Base-by-base conservation (phyloP, 2,113 vertebrate genomes). In the Callipepla squamata region DNA sequence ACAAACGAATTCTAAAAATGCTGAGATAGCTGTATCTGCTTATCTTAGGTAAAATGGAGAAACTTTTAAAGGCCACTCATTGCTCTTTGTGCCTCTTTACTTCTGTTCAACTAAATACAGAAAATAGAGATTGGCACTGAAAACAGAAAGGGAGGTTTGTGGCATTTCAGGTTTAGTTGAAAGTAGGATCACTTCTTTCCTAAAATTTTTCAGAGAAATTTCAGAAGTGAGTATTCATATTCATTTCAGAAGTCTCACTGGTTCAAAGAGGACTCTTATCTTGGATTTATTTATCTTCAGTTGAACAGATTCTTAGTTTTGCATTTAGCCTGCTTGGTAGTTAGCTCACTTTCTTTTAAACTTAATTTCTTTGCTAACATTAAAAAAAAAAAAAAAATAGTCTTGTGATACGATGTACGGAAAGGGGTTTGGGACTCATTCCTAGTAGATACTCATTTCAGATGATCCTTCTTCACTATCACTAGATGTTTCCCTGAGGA, bases 251-350 rank as follows among this genome's bases (percentile, higher is more conserved):
- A 79, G 50, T 80, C 17, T 50, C 2, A 28, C 10, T 80, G 40
- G 34, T 78, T 94, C 81, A 91, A 70, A 89, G 47, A 72, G 26
- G 14, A 57, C 9, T 9, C 8, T 67, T 73, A 12, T 80, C 69
- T 80, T 83, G n/a, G 17, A 57, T 74, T 58, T 80, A 14, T 81
- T 95, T 93, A 77, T 94, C 62, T 91, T 84, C 80, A 88, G 0
- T 44, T 34, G 47, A 93, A 47, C 59, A 85, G 58, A 87, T 58
- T 67, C 36, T 70, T 44, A 34, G 4, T 22, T 45, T 26, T 69
- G 58, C 58, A 89, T 87, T 95, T 77, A 87, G 9, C 2, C 6
- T 7, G 6, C 9, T 78, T 78, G 12, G 17, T 73, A 66, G n/a
- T 25, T 90, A 74, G 13, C 30, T 72, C 38, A 28, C 19, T 61